These are phyloP conservation scores for Rhynchophorus ferrugineus DNA, from an alignment of 1,140 invertebrate species.

Conservation along the genomic window DNA sequence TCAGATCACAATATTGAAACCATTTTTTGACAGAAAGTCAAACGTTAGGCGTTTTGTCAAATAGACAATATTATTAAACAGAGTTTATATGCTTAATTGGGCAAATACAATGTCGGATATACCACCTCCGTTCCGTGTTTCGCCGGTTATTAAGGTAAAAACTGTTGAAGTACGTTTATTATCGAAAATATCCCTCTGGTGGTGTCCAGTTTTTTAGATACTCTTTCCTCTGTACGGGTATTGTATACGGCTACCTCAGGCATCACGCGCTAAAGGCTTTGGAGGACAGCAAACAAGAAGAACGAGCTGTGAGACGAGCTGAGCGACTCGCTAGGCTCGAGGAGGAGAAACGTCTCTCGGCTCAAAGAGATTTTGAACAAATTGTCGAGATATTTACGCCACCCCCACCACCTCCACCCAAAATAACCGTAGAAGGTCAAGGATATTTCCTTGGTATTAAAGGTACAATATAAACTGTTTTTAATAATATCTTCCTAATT, in stretches of 20 bases:
- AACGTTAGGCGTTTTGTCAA: too few species aligned
- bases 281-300: conserved; percentile 5
- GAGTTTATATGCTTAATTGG: too few species aligned
- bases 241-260: conserved; percentile 4
- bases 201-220: conserved; percentile 16
- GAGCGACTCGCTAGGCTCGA: conserved; percentile 1
- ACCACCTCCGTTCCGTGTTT: conserved; percentile 4
- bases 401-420: background rate
- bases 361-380: conserved; percentile 14
- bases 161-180: background rate
- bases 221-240: conserved; percentile 7
- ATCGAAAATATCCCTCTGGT: background rate
- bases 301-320: conserved; percentile 2
- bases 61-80: too few species aligned
- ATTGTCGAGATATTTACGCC: conserved; percentile 14
- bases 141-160: conserved; percentile 12
- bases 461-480: background rate
- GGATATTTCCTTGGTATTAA: conserved; percentile 1
- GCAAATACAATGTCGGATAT: conserved; percentile 16
- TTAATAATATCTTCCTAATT: too few species aligned
- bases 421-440: background rate
- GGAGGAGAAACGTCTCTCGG: conserved; percentile 10
- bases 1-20: too few species aligned
- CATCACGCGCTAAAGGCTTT: conserved; percentile 2
- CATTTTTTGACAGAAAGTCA: too few species aligned